Evolutionary conservation across 2,888 invertebrate species (phyloP), one percentile per base, ranked within the genome.

Genomic region (Habrosyne pyritoides): DNA sequence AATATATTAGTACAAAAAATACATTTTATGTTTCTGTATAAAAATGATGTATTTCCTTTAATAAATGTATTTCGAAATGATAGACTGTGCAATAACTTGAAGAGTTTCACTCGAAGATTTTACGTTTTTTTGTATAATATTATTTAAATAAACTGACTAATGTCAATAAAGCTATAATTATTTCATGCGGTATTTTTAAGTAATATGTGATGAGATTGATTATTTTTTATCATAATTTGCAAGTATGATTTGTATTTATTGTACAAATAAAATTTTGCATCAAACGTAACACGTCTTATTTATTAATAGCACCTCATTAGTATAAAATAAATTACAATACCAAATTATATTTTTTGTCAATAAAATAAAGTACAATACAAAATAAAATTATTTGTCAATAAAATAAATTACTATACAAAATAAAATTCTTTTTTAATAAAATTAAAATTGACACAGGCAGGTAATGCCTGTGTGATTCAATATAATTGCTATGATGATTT

Each of bases 241-340:
- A 84, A 86, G 81, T 90, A 89, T 91, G 79, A 84, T 92, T 92
- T 91, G 91, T 92, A 92, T 91, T 90, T 90, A 91, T 91, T 91
- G 91, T 91, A 92, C 91, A 92, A 91, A 91, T 91, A 91, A 92
- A 88, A 83, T 80, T 87, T 89, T 89, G 86, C 86, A 91, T 87
- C 83, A 77, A 84, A 73, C 62, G 47, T 60, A 60, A 61, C 46
- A 59, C 61, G 42, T 42, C 42, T 42, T 61, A 82, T 77, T 84
- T 79, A 81, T 77, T 73, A 53, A 53, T 47, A 55, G 55, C 50
- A 57, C 47, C 21, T 10, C 14, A 53, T 52, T 24, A 55, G 14
- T 48, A 47, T 22, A 26, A 18, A 53, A 52, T 28, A 49, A 33
- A 33, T 33, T 30, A 30, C 30, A 33, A n/a, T 33, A n/a, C 6